Base-by-base conservation (phyloP, 2,888 invertebrate genomes). In the Darwinula stevensoni region DNA sequence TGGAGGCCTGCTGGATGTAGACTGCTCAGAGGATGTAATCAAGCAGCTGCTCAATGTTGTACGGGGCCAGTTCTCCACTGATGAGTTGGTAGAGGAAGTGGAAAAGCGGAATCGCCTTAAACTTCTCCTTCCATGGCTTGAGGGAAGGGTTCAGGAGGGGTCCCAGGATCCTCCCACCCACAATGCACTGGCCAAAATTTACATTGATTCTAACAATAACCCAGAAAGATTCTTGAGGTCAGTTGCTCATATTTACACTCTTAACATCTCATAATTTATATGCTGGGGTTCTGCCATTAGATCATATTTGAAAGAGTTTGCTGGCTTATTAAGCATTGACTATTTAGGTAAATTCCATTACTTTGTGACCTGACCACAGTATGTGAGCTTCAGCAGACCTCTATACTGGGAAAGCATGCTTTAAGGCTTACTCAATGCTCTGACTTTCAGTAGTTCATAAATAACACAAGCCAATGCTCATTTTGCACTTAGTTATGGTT, bases 151-250 rank as follows among this genome's bases (percentile, higher is more conserved):
- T 15, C 94, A 94, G 48, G 97, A 99, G 47, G 88, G 88, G 26
- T 82, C 84, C 47, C 71, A 69, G 9, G 97, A 97, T 48, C 78
- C 94, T 3, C 94, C 94, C 11, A 97, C 97, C 1, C 97, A 97
- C 55, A 99, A 99, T 54, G 97, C 97, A 2, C 58, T 99, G 40
- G 97, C 97, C 34, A 97, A 99, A 54, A 99, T 97, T 45, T 97
- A 99, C 59, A 99, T 97, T 44, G 97, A 97, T 54, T 82, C 88
- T 39, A 97, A 97, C 57, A 97, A 97, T 50, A 97, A 97, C 52
- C 88, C 97, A 1, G 97, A 99, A 50, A 59, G 94, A 43, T 94
- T 84, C 59, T 63, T 91, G 35, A 80, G 58, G 59, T 61, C n/a
- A n/a, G n/a, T n/a, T n/a, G n/a, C n/a, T n/a, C n/a, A n/a, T n/a